Conservation (phyloP, 2,113 vertebrate species). For the Suncus etruscus region DNA sequence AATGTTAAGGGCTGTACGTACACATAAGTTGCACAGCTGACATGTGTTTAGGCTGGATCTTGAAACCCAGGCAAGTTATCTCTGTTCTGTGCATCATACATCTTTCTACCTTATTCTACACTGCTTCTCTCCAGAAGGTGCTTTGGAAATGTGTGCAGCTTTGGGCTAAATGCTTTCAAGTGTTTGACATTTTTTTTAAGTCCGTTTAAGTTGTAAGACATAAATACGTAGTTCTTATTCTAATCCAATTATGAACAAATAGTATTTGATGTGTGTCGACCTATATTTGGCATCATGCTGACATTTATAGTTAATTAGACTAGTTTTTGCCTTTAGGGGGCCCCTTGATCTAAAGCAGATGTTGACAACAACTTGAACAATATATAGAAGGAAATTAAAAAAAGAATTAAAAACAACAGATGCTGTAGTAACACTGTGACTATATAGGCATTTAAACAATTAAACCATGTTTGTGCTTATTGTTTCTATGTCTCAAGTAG, state of each 20-base stretch:
- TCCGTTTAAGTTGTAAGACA: background rate
- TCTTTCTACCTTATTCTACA: background rate
- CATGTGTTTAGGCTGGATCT: background rate
- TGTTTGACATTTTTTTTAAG: background rate
- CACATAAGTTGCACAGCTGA: background rate
- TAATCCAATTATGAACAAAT: background rate
- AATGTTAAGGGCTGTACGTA: background rate
- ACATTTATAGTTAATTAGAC: background rate
- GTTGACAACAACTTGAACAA: background rate
- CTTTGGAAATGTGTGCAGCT: background rate
- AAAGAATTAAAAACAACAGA: background rate
- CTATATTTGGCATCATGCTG: background rate
- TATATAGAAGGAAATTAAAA: background rate
- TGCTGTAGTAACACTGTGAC: background rate
- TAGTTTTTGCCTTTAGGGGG: background rate
- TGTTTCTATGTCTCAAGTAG: background rate
- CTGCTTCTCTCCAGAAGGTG: background rate
- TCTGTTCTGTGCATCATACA: background rate
- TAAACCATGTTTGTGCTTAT: slow-evolving; percentile 17
- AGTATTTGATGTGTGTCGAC: background rate
- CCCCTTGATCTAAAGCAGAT: background rate
- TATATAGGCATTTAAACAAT: background rate
- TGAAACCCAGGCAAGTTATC: background rate
- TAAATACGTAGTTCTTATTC: background rate
- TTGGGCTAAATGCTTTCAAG: slow-evolving; percentile 15